Evolutionary conservation across 2,797 vertebrate genomes (phyloP).

Genomic region (Prunella strophiata): DNA sequence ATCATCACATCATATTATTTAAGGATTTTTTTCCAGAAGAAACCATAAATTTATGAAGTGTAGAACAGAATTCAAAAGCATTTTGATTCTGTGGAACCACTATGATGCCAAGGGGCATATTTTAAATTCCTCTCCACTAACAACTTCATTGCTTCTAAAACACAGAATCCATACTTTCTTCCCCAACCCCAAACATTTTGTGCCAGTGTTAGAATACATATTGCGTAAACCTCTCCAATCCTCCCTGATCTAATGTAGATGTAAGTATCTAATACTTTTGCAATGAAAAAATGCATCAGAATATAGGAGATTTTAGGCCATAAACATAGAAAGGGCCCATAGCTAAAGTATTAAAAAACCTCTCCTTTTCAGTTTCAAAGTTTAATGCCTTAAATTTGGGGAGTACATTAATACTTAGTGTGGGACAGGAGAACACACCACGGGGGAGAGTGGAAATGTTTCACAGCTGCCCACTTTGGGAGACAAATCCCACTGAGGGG

Average conservation of each 20-base stretch:
- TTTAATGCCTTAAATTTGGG: background rate
- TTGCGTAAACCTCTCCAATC: background rate
- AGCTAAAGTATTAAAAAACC: background rate
- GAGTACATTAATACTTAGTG: background rate
- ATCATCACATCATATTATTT: background rate
- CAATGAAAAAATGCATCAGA: background rate
- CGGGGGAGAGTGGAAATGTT: rapidly evolving
- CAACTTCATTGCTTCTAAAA: background rate
- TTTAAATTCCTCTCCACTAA: background rate
- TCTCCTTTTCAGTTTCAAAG: background rate
- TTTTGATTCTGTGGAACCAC: background rate
- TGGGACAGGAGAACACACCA: rapidly evolving
- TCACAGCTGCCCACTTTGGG: background rate
- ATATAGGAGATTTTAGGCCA: background rate
- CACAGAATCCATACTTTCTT: background rate
- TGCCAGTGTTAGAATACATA: background rate
- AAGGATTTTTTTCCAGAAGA: background rate
- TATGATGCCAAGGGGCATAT: background rate
- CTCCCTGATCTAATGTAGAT: background rate
- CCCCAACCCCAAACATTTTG: background rate
- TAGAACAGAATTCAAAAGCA: background rate
- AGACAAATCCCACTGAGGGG: background rate
- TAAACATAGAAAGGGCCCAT: background rate
- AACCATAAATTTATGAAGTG: background rate
- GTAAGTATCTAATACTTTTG: background rate